A percentile compares a stretch with the other conserved stretches of the same genome.
These are phyloP conservation scores for Cettia cetti DNA, from an alignment of 2,113 vertebrate species.

Conservation along the genomic window DNA sequence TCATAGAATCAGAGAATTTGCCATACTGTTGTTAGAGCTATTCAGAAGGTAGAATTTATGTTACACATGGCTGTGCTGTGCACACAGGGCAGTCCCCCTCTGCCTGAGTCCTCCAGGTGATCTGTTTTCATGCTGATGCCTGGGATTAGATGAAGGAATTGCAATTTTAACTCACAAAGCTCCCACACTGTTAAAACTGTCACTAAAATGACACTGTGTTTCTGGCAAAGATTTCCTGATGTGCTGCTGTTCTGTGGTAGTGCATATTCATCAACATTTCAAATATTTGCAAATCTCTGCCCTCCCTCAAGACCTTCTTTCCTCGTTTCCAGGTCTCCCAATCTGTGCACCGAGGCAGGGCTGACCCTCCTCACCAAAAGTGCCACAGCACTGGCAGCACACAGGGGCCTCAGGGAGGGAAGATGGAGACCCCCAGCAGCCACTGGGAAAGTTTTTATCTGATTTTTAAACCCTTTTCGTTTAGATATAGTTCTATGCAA, in stretches of 20 bases:
- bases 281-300: neutral
- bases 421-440: neutral
- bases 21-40: neutral
- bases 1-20: neutral
- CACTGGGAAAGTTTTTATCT: neutral
- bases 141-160: neutral
- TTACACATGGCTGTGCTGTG: neutral
- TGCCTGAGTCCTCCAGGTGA: neutral
- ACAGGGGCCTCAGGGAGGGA: neutral
- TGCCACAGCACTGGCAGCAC: rapidly evolving
- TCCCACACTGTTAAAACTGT: neutral
- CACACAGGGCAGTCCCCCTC: neutral
- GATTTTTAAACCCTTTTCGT: neutral
- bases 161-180: neutral
- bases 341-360: rapidly evolving
- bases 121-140: neutral
- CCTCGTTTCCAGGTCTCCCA: too few relatives aligned
- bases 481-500: neutral
- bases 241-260: neutral
- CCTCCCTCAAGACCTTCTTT: too few relatives aligned
- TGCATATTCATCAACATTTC: neutral
- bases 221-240: neutral
- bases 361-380: neutral
- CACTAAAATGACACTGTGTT: neutral
- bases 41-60: neutral